phyloP scores from a whole-genome alignment of 2,888 invertebrate species.

The Sarcophaga carnaria region DNA sequence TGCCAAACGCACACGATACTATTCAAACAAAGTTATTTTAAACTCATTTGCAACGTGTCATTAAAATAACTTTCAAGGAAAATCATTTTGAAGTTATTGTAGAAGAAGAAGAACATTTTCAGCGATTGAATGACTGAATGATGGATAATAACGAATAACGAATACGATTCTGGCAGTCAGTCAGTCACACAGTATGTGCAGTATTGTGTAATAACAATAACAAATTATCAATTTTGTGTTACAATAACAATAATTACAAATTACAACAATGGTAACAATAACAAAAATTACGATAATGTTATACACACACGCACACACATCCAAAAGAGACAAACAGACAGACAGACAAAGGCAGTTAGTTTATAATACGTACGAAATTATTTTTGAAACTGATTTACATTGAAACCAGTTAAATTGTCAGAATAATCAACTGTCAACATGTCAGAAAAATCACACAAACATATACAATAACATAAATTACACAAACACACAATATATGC shows the following conservation, averaged over 20 bases:
- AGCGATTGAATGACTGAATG: constrained; percentile 14
- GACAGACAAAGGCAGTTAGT: neutral
- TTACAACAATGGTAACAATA: neutral
- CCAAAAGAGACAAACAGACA: neutral
- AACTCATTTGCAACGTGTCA: constrained; percentile 29
- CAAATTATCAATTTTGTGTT: constrained; percentile 52
- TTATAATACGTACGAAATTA: neutral
- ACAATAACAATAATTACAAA: constrained; percentile 43
- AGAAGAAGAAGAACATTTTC: constrained; percentile 14
- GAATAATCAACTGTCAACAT: constrained; percentile 81
- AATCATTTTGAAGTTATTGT: neutral
- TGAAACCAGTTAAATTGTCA: constrained; percentile 81
- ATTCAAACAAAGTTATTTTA: constrained; percentile 19
- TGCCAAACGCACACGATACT: no score
- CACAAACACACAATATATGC: neutral
- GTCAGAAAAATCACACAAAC: constrained; percentile 74
- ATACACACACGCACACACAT: constrained; percentile 18
- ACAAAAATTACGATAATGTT: constrained; percentile 54
- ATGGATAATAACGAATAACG: constrained; percentile 11
- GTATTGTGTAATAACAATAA: constrained; percentile 44
- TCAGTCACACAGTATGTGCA: neutral
- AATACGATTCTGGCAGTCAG: constrained; percentile 19
- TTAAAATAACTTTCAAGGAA: constrained; percentile 39
- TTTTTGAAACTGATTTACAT: constrained; percentile 80
- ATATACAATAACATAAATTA: constrained; percentile 44